A percentile compares a stretch with the other conserved stretches of the same genome.
phyloP scores from a whole-genome alignment of 2,888 invertebrate species.

The Chironomus tentans region DNA sequence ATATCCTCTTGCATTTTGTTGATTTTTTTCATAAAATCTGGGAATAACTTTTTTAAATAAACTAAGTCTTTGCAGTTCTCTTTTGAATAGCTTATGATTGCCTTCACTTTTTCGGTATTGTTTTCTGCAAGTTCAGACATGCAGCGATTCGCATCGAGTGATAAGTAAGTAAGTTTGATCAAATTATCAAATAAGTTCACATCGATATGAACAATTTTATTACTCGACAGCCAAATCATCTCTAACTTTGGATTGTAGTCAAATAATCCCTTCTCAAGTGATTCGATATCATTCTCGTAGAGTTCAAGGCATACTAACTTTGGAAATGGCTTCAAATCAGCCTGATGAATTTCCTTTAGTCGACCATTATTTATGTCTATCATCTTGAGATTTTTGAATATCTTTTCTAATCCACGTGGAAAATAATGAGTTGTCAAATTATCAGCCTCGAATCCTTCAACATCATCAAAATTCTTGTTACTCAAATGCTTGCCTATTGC shows the following conservation, averaged over 20 bases:
- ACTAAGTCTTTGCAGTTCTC: neutral
- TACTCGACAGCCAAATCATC: neutral
- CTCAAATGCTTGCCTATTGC: neutral
- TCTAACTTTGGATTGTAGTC: neutral
- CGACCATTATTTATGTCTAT: neutral
- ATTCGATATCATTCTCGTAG: neutral
- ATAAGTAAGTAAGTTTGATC: neutral
- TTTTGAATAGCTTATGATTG: neutral
- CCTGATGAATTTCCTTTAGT: neutral
- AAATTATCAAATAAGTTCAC: neutral
- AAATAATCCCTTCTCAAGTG: neutral
- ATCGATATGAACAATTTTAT: neutral
- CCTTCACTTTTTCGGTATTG: neutral
- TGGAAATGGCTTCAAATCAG: neutral
- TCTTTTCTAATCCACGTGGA: neutral
- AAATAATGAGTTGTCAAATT: neutral
- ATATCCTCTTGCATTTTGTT: neutral
- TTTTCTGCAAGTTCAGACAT: neutral
- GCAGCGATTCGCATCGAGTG: neutral
- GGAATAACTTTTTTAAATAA: neutral
- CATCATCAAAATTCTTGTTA: neutral
- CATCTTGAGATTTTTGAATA: neutral
- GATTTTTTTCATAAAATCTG: neutral
- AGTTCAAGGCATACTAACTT: neutral
- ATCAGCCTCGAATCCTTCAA: neutral